Conservation (phyloP, 2,797 vertebrate genomes). For the Sebastes elongatus region DNA sequence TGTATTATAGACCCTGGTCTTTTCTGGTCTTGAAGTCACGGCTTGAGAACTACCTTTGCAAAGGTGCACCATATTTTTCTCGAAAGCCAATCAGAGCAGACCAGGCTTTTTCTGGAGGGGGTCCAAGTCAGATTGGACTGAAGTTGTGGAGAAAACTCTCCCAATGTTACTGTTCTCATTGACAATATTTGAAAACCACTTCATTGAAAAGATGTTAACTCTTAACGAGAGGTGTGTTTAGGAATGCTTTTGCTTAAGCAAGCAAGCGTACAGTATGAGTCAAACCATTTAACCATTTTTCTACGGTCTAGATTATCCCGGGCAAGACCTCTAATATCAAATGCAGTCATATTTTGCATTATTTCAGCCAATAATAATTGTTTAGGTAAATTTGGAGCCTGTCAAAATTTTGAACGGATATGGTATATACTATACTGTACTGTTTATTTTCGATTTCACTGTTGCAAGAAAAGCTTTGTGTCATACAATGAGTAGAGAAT, state of each 20-base stretch:
- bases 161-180: background rate
- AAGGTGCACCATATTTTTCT: too few relatives aligned
- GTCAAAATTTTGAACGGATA: background rate
- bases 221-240: background rate
- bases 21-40: too few relatives aligned
- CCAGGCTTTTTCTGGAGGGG: too few relatives aligned
- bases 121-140: background rate
- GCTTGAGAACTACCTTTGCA: too few relatives aligned
- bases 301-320: background rate
- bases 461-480: background rate
- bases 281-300: background rate
- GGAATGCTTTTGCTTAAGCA: background rate
- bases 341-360: background rate
- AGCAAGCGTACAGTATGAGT: background rate
- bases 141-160: background rate
- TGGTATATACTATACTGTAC: background rate
- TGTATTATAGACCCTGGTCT: too few relatives aligned
- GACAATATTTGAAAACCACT: background rate
- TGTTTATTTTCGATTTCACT: background rate
- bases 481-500: background rate
- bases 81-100: too few relatives aligned
- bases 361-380: background rate
- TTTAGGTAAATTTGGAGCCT: background rate
- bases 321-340: background rate
- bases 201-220: background rate